Conservation (phyloP, 1,140 invertebrate genomes). For the Bicyclus anynana region DNA sequence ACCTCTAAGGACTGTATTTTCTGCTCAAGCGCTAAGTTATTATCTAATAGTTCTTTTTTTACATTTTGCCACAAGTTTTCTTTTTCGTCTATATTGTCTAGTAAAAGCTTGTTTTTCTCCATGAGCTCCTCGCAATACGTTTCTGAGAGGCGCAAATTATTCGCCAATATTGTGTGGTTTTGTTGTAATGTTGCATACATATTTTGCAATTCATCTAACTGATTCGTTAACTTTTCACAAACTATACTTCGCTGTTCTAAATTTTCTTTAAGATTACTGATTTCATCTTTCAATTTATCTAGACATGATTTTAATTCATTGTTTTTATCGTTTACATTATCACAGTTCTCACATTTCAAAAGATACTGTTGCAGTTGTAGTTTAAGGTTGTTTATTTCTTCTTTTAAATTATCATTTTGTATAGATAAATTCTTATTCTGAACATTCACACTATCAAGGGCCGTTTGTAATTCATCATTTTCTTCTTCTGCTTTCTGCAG, state of each 20-base stretch:
- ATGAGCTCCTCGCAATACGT: conserved; percentile 25
- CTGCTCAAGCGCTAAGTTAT: conserved; percentile 26
- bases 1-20: conserved; percentile 26
- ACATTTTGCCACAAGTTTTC: conserved; percentile 24
- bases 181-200: conserved; percentile 34
- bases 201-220: conserved; percentile 25
- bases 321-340: conserved; percentile 19
- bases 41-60: conserved; percentile 26
- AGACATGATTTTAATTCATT: conserved; percentile 6
- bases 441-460: conserved; percentile 74
- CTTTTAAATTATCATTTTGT: conserved; percentile 34
- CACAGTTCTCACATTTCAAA: conserved; percentile 27
- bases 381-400: conserved; percentile 34
- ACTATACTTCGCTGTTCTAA: conserved; percentile 8
- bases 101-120: conserved; percentile 23
- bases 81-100: conserved; percentile 27
- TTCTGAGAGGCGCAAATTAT: conserved; percentile 47
- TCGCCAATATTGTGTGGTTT: conserved; percentile 44
- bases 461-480: conserved; percentile 84
- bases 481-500: conserved; percentile 81
- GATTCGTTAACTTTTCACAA: conserved; percentile 27
- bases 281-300: conserved; percentile 18
- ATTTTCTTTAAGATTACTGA: conserved; percentile 19
- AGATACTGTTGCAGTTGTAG: conserved; percentile 13
- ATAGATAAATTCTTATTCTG: conserved; percentile 48